Conservation (phyloP, 2,888 invertebrate genomes). For the Pogonocherus hispidulus region DNA sequence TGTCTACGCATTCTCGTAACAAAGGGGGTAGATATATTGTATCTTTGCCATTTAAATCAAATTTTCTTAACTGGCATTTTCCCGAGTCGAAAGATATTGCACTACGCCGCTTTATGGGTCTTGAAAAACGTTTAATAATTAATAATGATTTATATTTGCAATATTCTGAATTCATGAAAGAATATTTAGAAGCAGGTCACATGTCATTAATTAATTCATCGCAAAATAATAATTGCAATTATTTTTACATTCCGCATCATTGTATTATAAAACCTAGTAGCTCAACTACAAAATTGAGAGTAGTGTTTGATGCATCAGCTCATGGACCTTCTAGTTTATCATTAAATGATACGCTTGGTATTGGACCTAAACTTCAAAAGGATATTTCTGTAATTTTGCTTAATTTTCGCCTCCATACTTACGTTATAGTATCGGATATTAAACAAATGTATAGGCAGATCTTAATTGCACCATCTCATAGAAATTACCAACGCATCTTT, state of each 20-base stretch:
- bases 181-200: not conserved
- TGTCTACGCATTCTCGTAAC: not conserved
- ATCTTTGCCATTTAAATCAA: not conserved
- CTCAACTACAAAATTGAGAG: not conserved
- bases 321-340: not conserved
- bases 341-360: constrained; percentile 9
- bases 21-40: not conserved
- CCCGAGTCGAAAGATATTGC: not conserved
- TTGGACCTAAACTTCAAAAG: constrained; percentile 4
- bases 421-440: constrained; percentile 6
- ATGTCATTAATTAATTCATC: not conserved
- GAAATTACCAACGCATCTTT: not conserved
- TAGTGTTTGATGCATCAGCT: not conserved
- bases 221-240: not conserved
- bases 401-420: not conserved
- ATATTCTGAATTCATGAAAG: not conserved
- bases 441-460: constrained; percentile 19
- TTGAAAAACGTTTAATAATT: not conserved
- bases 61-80: not conserved
- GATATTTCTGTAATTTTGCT: not conserved
- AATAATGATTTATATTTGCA: not conserved
- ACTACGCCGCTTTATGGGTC: not conserved
- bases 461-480: not conserved
- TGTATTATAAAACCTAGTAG: not conserved
- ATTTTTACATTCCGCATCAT: not conserved